Evolutionary conservation across 1,140 invertebrate species (phyloP).

Genomic region (Pararge aegeria): DNA sequence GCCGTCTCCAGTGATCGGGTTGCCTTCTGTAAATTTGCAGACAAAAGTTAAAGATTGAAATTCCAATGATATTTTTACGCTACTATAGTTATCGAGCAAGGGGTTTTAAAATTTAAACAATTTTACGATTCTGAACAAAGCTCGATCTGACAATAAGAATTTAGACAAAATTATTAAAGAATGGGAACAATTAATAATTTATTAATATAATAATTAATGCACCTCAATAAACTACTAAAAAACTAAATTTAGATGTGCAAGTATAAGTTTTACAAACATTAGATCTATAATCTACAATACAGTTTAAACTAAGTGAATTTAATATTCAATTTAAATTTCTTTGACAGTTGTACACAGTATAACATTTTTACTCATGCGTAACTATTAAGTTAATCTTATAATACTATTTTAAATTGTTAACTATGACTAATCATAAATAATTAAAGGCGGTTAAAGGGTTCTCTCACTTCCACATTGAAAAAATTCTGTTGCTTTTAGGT

Average conservation of each 20-base stretch:
- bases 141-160: neutral
- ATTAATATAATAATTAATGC: neutral
- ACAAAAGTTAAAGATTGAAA: neutral
- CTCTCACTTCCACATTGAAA: neutral
- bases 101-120: no score
- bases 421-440: no score
- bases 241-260: neutral
- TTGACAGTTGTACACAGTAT: no score
- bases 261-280: neutral
- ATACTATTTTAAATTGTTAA: no score
- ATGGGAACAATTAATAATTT: neutral
- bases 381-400: no score
- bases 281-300: neutral
- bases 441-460: no score
- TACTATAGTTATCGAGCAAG: no score
- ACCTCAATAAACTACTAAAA: neutral
- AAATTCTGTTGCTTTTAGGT: neutral
- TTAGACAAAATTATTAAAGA: neutral
- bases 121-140: no score
- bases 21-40: slow-evolving; percentile 67
- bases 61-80: no score
- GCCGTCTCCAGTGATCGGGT: slow-evolving; percentile 78
- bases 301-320: neutral
- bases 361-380: no score
- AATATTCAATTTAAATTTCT: no score